These are phyloP conservation scores for Tanytarsus gracilentus DNA, from an alignment of 2,888 invertebrate genomes.

Conservation along the genomic window DNA sequence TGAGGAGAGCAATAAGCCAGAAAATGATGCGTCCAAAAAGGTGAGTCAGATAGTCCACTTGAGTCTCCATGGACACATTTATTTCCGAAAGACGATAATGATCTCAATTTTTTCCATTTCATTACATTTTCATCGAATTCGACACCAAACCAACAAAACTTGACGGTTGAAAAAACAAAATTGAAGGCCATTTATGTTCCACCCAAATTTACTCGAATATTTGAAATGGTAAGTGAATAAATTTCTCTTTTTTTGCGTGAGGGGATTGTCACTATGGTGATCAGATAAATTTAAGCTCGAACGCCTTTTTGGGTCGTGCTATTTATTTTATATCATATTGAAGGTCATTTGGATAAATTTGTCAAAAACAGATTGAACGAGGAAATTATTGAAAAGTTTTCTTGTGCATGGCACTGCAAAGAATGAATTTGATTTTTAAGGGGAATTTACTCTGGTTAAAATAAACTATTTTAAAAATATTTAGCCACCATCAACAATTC, in stretches of 20 bases:
- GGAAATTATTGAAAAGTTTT: too few species aligned
- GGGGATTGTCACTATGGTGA: background rate
- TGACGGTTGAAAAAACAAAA: background rate
- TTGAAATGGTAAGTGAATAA: constrained; percentile 20
- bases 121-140: background rate
- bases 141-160: background rate
- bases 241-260: background rate
- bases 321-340: constrained; percentile 34
- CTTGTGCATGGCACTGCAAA: too few species aligned
- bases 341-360: constrained; percentile 82
- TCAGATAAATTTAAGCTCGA: too few species aligned
- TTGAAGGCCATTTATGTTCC: constrained; percentile 16
- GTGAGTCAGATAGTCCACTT: background rate
- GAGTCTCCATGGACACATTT: too few species aligned
- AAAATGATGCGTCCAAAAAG: constrained; percentile 22
- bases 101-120: background rate
- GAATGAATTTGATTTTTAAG: too few species aligned
- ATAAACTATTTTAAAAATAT: too few species aligned
- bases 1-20: constrained; percentile 22
- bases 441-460: too few species aligned
- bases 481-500: too few species aligned
- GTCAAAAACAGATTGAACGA: too few species aligned
- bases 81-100: too few species aligned
- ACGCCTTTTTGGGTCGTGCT: constrained; percentile 3
- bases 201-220: constrained; percentile 23